These are phyloP conservation scores for Sarcophilus harrisii DNA, from an alignment of 2,797 vertebrate species.

Conservation along the genomic window DNA sequence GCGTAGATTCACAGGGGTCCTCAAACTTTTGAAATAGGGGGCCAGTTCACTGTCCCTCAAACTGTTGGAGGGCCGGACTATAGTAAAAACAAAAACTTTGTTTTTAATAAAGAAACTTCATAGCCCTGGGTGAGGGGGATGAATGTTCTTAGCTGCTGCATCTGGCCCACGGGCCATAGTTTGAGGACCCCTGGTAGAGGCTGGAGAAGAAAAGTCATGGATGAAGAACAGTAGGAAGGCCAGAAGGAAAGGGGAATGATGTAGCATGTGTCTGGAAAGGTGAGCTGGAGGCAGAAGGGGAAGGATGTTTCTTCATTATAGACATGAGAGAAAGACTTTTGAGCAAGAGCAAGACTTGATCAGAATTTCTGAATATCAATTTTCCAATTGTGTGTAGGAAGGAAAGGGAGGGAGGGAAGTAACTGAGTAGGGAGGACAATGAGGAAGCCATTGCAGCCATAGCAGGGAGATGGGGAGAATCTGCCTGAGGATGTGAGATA, in stretches of 20 bases:
- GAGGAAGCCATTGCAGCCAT: neutral
- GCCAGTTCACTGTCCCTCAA: no score
- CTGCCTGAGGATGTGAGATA: neutral
- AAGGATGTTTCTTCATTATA: neutral
- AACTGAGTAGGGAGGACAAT: no score
- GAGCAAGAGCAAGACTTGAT: neutral
- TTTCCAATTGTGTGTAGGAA: neutral
- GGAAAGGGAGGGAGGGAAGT: neutral
- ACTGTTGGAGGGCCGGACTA: no score
- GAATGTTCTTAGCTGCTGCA: no score
- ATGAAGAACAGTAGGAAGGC: neutral
- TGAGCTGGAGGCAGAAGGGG: neutral
- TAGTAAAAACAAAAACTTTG: no score
- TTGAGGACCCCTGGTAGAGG: no score
- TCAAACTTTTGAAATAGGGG: no score
- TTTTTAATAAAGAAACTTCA: no score
- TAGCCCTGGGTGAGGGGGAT: no score
- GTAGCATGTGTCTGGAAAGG: neutral
- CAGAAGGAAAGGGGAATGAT: neutral
- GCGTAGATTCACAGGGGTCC: no score
- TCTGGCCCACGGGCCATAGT: no score
- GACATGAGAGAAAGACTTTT: neutral
- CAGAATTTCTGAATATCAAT: neutral
- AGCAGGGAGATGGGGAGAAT: neutral
- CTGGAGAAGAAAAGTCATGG: neutral